phyloP scores from a whole-genome alignment of 2,797 vertebrate species.

The Ptychobarbus kaznakovi region DNA sequence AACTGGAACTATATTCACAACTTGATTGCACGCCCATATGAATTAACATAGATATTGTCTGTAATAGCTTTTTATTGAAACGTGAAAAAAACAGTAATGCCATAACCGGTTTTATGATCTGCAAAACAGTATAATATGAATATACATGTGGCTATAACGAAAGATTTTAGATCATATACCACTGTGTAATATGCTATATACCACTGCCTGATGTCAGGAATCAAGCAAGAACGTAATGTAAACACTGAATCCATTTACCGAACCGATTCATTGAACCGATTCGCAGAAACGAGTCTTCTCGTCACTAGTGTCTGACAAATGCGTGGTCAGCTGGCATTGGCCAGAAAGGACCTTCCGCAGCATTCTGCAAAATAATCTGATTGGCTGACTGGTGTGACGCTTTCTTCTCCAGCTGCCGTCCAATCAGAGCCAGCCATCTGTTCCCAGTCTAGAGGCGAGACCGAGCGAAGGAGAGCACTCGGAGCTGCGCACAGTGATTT shows the following conservation, averaged over 20 bases:
- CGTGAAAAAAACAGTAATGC: neutral
- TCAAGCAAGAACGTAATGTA: neutral
- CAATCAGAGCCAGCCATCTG: slow-evolving; percentile 84
- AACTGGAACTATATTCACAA: neutral
- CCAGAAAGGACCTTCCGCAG: neutral
- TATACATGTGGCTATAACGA: neutral
- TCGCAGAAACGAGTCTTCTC: neutral
- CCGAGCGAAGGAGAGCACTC: slow-evolving; percentile 34
- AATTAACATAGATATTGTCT: neutral
- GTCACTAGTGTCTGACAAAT: slow-evolving; percentile 56
- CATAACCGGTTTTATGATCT: neutral
- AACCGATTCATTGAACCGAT: slow-evolving; percentile 12
- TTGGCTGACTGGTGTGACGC: slow-evolving; percentile 60
- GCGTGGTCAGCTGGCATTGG: slow-evolving; percentile 79
- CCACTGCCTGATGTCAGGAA: neutral
- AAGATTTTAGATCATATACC: neutral
- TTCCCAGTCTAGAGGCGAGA: slow-evolving; percentile 79
- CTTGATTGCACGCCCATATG: too few relatives aligned
- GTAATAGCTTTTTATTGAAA: neutral
- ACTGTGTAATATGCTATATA: neutral
- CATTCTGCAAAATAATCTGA: slow-evolving; percentile 35
- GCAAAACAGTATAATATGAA: neutral
- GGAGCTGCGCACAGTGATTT: slow-evolving; percentile 26
- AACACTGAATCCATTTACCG: neutral
- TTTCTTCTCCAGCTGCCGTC: slow-evolving; percentile 61